phyloP scores from a whole-genome alignment of 1,140 invertebrate genomes.

The Hyles euphorbiae region DNA sequence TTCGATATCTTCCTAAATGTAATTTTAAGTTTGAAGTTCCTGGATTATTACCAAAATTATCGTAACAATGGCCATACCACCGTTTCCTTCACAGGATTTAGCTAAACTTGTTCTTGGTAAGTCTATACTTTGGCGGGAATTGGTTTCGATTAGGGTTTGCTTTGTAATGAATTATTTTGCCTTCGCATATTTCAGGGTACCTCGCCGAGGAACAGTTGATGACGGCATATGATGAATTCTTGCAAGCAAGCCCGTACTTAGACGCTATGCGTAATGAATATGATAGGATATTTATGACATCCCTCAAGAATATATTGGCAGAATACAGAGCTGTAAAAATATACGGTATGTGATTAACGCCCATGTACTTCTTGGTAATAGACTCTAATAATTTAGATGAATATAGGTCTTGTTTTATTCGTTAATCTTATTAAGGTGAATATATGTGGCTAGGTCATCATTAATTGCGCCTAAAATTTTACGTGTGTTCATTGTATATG shows the following conservation, averaged over 20 bases:
- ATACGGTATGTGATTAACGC: constrained; percentile 38
- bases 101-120: constrained; percentile 65
- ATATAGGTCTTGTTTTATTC: too few relatives aligned
- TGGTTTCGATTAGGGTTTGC: background rate
- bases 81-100: constrained; percentile 62
- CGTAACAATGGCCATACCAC: constrained; percentile 48
- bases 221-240: constrained; percentile 69
- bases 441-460: too few relatives aligned
- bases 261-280: constrained; percentile 64
- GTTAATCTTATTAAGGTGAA: too few relatives aligned
- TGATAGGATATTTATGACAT: constrained; percentile 69
- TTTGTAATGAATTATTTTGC: constrained; percentile 1
- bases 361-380: too few relatives aligned
- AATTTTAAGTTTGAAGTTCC: background rate
- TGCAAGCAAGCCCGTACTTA: constrained; percentile 62
- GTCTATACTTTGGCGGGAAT: constrained; percentile 57
- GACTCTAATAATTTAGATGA: too few relatives aligned
- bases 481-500: too few relatives aligned
- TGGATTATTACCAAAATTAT: background rate
- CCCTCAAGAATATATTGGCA: constrained; percentile 59
- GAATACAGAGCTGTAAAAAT: constrained; percentile 68
- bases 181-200: constrained; percentile 47
- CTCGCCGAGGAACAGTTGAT: constrained; percentile 65
- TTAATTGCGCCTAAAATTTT: too few relatives aligned
- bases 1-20: background rate